phyloP scores from a whole-genome alignment of 2,888 invertebrate genomes.

The Ormia ochracea region DNA sequence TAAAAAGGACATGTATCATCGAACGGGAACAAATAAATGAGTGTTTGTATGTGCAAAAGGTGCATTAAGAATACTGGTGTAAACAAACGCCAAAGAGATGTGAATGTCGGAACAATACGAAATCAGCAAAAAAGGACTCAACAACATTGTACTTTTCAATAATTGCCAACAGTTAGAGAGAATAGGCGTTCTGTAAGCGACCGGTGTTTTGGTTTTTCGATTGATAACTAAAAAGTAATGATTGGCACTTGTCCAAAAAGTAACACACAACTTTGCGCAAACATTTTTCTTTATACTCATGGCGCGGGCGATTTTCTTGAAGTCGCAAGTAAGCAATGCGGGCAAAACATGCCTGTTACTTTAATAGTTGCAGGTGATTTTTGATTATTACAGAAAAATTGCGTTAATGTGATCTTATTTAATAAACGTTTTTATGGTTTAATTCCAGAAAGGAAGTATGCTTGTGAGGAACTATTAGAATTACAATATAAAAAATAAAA shows the following conservation, averaged over 20 bases:
- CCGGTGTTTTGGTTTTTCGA: conserved; percentile 60
- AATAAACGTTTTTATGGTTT: background rate
- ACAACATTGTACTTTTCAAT: conserved; percentile 29
- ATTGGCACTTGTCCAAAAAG: conserved; percentile 58
- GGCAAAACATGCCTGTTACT: conserved; percentile 27
- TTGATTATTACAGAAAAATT: conserved; percentile 42
- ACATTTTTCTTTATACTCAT: conserved; percentile 33
- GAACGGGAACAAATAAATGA: background rate
- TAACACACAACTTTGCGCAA: background rate
- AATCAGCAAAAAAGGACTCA: conserved; percentile 50
- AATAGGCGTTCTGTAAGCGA: conserved; percentile 54
- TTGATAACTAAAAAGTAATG: conserved; percentile 50
- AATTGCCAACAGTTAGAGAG: conserved; percentile 55
- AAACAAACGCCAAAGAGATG: conserved; percentile 20
- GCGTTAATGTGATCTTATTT: conserved; percentile 41
- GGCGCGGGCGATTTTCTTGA: conserved; percentile 57
- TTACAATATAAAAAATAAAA: background rate
- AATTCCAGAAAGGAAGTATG: conserved; percentile 12
- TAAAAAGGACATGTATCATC: conserved; percentile 24
- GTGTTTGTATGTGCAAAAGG: conserved; percentile 43
- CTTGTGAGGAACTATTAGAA: conserved; percentile 4
- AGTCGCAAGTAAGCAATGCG: conserved; percentile 43
- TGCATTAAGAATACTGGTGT: conserved; percentile 47
- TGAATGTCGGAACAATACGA: conserved; percentile 14
- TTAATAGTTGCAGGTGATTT: conserved; percentile 49